Percentiles rank a stretch among this genome's conserved stretches.
phyloP scores from a whole-genome alignment of 2,113 vertebrate genomes.

The Malurus cyaneus region DNA sequence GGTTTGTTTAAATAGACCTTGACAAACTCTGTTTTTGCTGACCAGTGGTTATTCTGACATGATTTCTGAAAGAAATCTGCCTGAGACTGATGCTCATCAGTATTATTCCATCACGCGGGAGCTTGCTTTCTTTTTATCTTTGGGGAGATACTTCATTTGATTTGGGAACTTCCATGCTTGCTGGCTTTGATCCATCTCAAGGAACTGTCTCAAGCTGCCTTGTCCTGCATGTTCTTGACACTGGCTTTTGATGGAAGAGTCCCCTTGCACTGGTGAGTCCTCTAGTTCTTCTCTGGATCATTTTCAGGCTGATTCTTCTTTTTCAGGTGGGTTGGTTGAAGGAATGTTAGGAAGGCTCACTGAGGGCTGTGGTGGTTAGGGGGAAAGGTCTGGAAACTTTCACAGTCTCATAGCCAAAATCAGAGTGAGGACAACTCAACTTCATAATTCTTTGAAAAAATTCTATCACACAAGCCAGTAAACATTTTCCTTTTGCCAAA shows the following conservation, averaged over 20 bases:
- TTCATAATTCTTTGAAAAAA: rapidly evolving
- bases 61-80: neutral
- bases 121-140: neutral
- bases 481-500: neutral
- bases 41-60: neutral
- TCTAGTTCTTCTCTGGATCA: neutral
- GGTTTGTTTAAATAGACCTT: neutral
- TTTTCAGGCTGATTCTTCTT: neutral
- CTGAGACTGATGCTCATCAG: neutral
- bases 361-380: neutral
- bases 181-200: neutral
- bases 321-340: neutral
- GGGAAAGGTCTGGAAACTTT: neutral
- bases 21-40: neutral
- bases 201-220: neutral
- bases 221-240: neutral
- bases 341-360: neutral
- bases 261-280: neutral
- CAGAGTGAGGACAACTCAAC: neutral
- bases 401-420: neutral
- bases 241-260: neutral
- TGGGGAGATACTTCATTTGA: neutral
- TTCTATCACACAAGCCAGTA: neutral
- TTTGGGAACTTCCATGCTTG: neutral
- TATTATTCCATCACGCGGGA: neutral